Conservation (phyloP, 2,888 invertebrate species). For the Ectemnius lituratus region DNA sequence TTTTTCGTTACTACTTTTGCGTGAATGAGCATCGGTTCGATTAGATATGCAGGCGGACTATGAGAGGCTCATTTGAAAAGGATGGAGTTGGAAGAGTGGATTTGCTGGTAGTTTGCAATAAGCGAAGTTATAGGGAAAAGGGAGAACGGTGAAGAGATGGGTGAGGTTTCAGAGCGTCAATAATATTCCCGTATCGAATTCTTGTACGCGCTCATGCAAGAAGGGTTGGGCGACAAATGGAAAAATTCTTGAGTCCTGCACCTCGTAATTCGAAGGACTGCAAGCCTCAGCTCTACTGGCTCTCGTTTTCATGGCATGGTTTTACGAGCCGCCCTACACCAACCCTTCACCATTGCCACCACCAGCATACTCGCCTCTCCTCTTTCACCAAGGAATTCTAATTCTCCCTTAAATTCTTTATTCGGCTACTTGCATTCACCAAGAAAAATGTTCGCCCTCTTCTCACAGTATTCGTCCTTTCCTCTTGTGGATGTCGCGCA, state of each 20-base stretch:
- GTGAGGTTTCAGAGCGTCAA: conserved; percentile 24
- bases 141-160: not conserved
- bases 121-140: no score
- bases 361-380: conserved; percentile 13
- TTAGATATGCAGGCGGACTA: not conserved
- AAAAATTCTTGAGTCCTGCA: conserved; percentile 75
- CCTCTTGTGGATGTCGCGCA: no score
- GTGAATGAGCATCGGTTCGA: not conserved
- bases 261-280: conserved; percentile 67
- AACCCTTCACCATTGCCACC: not conserved
- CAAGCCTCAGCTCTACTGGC: conserved; percentile 34
- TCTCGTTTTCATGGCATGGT: conserved; percentile 59
- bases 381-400: conserved; percentile 60
- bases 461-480: not conserved
- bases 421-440: conserved; percentile 38
- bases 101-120: no score
- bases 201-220: conserved; percentile 74
- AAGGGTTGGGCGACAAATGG: conserved; percentile 74
- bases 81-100: not conserved
- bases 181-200: conserved; percentile 68
- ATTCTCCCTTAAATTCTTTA: conserved; percentile 67
- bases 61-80: no score
- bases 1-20: no score
- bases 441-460: conserved; percentile 13
- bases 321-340: conserved; percentile 56